Evolutionary conservation across 2,888 invertebrate genomes (phyloP), one percentile per base, ranked within the genome.

Genomic region (Eupithecia abbreviata): DNA sequence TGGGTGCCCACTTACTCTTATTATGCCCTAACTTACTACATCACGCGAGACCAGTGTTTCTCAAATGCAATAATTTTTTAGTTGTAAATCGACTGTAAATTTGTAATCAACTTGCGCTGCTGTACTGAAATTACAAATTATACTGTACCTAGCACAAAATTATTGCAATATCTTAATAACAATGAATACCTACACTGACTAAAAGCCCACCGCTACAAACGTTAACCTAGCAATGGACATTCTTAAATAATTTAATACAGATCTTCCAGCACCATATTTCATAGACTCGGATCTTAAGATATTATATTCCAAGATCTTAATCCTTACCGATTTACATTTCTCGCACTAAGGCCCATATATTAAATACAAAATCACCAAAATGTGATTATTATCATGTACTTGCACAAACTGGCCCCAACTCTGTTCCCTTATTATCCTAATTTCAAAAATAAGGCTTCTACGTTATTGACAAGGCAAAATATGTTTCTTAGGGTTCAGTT

Each of bases 191-290:
- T 88, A 90, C 83, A 82, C 84, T 88, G 89, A 90, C 87, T 87
- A 87, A 86, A 41, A 84, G 83, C 83, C 87, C 87, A 86, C 84
- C 85, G 85, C 85, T 81, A 62, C 62, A 62, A 62, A 82, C 82
- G 80, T 80, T 77, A 83, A 83, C 76, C 81, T 82, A 85, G 83
- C 86, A 86, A 86, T 84, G 84, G 84, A 84, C 83, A 82, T 82
- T 87, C 87, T 87, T 90, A 86, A 88, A 87, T 88, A 90, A 88
- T 85, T 85, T 85, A 86, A 88, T 85, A 91, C 93, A 94, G 94
- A 94, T 94, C 94, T 93, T 91, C 90, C 92, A 94, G 94, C 94
- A 94, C 94, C 94, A 92, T 87, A 86, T 84, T 86, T 84, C 84
- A 86, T 87, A 85, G 86, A 86, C 84, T 74, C 69, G 86, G 87